Evolutionary conservation across 2,113 vertebrate species (phyloP).

Genomic region (Istiophorus platypterus): DNA sequence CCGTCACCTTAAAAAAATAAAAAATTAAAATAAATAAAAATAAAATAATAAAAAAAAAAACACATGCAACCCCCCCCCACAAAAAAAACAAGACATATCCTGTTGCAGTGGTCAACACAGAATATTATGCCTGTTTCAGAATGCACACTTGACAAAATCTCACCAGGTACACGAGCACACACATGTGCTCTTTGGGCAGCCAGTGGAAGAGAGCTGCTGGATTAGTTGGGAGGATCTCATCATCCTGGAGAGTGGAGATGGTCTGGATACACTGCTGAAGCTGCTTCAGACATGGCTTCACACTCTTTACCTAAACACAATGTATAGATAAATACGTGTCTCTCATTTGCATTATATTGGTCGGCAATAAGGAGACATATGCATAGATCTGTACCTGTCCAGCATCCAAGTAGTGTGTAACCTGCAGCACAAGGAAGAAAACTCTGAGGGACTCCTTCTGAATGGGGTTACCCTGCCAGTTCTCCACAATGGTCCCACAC

Average conservation of each 20-base stretch:
- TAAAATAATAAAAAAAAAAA: neutral
- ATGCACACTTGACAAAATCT: constrained; percentile 23
- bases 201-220: constrained; percentile 95
- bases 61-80: no score
- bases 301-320: constrained; percentile 89
- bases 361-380: neutral
- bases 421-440: constrained; percentile 94
- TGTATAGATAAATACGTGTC: neutral
- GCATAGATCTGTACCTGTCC: constrained; percentile 86
- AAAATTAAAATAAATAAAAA: neutral
- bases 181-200: constrained; percentile 97
- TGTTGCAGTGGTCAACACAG: neutral
- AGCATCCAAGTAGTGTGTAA: constrained; percentile 94
- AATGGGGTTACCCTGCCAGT: constrained; percentile 96
- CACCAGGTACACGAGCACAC: constrained; percentile 95
- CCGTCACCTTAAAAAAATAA: constrained; percentile 86
- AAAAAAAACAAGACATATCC: neutral
- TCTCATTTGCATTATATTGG: neutral
- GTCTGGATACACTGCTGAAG: constrained; percentile 97
- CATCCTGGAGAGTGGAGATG: constrained; percentile 93
- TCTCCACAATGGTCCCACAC: constrained; percentile 94
- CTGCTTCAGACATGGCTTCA: constrained; percentile 95
- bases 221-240: constrained; percentile 94
- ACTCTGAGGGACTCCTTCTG: constrained; percentile 93
- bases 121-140: neutral